Percentiles rank a stretch among this genome's conserved stretches.
Conservation (phyloP, 2,888 invertebrate species). For the Lepidochitona cinerea region DNA sequence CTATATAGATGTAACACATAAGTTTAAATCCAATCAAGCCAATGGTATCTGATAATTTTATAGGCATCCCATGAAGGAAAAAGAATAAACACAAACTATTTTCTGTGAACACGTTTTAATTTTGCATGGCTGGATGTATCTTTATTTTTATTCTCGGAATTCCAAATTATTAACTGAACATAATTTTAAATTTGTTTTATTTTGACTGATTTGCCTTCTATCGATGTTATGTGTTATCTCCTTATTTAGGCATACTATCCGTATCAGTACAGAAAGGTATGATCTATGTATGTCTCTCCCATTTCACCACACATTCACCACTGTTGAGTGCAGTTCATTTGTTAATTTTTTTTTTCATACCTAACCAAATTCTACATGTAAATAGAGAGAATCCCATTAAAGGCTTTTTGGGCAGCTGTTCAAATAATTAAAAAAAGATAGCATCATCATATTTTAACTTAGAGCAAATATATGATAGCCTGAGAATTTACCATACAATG, state of each 20-base stretch:
- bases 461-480: not conserved
- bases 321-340: not conserved
- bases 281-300: not conserved
- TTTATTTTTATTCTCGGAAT: not conserved
- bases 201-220: not conserved
- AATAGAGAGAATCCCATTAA: not conserved
- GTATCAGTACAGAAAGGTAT: conserved; percentile 4
- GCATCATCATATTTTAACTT: too few relatives aligned
- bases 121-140: not conserved
- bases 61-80: too few relatives aligned
- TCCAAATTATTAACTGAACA: not conserved
- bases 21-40: too few relatives aligned
- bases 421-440: too few relatives aligned
- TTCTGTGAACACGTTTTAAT: not conserved
- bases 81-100: not conserved
- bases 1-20: too few relatives aligned
- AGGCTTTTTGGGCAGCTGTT: too few relatives aligned
- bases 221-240: not conserved
- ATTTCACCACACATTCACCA: not conserved
- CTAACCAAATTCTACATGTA: not conserved
- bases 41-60: too few relatives aligned
- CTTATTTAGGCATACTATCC: conserved; percentile 2
- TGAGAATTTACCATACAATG: not conserved
- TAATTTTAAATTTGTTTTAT: not conserved
- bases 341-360: not conserved